A percentile compares a stretch with the other conserved stretches of the same genome.
Conservation (phyloP, 1,140 invertebrate species). For the Drosophila nasuta region DNA sequence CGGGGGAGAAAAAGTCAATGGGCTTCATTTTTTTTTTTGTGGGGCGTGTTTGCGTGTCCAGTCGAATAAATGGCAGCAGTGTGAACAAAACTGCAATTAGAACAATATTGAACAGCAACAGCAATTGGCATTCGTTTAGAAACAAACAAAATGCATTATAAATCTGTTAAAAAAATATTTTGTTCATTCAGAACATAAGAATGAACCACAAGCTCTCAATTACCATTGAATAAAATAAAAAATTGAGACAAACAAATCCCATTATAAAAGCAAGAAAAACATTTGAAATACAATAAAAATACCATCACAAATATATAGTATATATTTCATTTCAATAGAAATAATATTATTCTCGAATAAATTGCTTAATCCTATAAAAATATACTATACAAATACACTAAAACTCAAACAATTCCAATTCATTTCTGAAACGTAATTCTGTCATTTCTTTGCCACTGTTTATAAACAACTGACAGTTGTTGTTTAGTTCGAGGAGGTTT, state of each 20-base stretch:
- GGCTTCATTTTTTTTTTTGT: neutral
- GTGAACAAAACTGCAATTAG: constrained; percentile 72
- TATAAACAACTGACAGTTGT: constrained; percentile 4
- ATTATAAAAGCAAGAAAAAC: neutral
- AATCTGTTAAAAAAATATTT: neutral
- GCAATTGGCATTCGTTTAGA: constrained; percentile 3
- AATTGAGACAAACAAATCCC: neutral
- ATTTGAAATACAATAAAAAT: neutral
- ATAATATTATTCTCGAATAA: neutral
- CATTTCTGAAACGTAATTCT: neutral
- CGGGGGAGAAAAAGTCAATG: constrained; percentile 6
- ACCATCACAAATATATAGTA: neutral
- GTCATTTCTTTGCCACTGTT: neutral
- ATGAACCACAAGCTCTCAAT: too few relatives aligned
- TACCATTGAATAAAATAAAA: neutral
- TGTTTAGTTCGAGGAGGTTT: neutral
- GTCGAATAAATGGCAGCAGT: constrained; percentile 60
- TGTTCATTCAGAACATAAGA: too few relatives aligned
- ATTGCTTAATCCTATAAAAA: neutral
- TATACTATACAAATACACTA: neutral
- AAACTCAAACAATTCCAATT: neutral
- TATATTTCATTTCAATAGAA: neutral
- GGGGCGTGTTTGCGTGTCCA: constrained; percentile 20
- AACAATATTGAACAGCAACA: constrained; percentile 36
- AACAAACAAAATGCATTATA: neutral